These are phyloP conservation scores for Sipunculus nudus DNA, from an alignment of 2,888 invertebrate species.

Conservation along the genomic window DNA sequence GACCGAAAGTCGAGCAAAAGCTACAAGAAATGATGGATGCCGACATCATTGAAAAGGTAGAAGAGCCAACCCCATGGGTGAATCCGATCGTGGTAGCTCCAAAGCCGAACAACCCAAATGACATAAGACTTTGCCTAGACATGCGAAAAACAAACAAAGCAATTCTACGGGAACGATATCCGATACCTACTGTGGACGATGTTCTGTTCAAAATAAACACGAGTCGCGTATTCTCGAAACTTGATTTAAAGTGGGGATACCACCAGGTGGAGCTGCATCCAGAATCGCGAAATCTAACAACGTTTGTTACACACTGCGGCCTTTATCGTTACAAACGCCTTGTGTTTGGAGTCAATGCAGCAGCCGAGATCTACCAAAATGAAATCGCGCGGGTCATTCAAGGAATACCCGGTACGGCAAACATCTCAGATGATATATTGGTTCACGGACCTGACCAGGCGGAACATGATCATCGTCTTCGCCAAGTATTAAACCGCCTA, in stretches of 20 bases:
- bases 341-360: conserved; percentile 13
- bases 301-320: conserved; percentile 12
- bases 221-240: conserved; percentile 9
- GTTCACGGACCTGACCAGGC: neutral
- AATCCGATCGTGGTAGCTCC: conserved; percentile 7
- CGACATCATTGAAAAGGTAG: conserved; percentile 17
- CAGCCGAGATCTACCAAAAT: conserved; percentile 25
- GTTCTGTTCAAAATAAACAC: conserved; percentile 3
- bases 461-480: conserved; percentile 10
- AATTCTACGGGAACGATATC: conserved; percentile 24
- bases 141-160: conserved; percentile 35
- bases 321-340: conserved; percentile 19
- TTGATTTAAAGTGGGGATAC: conserved; percentile 16
- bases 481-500: conserved; percentile 19
- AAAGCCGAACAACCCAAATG: conserved; percentile 24
- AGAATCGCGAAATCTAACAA: conserved; percentile 17
- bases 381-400: conserved; percentile 9
- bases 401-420: conserved; percentile 10
- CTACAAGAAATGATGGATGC: neutral
- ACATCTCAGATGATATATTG: conserved; percentile 15
- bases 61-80: conserved; percentile 20
- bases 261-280: conserved; percentile 21
- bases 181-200: conserved; percentile 28
- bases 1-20: conserved; percentile 4
- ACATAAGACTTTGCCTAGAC: conserved; percentile 40